Conservation (phyloP, 2,113 vertebrate species). For the Ptilorrhoa leucosticta region DNA sequence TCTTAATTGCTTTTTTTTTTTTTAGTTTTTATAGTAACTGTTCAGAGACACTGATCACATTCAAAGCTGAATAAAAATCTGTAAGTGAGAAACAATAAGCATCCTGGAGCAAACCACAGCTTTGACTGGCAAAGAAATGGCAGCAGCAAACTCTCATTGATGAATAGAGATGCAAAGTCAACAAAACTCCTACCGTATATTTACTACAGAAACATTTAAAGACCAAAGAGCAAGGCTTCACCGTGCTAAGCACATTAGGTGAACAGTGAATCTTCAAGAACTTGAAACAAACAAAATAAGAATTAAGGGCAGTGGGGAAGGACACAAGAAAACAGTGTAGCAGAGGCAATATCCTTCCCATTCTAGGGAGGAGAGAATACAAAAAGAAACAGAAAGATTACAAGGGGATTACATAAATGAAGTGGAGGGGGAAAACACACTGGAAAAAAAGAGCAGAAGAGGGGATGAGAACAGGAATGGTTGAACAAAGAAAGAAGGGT, state of each 20-base stretch:
- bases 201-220: not conserved
- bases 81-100: not conserved
- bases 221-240: not conserved
- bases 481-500: not conserved
- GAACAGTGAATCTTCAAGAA: not conserved
- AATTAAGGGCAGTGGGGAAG: not conserved
- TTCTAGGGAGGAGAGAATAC: not conserved
- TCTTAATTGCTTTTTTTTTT: not conserved
- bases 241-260: not conserved
- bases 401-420: not conserved
- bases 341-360: not conserved
- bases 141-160: not conserved
- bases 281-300: not conserved
- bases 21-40: not conserved
- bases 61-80: not conserved
- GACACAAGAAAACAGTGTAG: not conserved
- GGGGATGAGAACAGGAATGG: not conserved
- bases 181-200: not conserved
- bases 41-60: not conserved
- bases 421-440: fast-evolving
- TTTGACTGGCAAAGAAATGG: not conserved
- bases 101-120: not conserved
- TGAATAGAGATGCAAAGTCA: not conserved
- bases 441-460: not conserved
- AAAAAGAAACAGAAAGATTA: not conserved